These are phyloP conservation scores for Daboia siamensis DNA, from an alignment of 2,113 vertebrate genomes.

Conservation along the genomic window DNA sequence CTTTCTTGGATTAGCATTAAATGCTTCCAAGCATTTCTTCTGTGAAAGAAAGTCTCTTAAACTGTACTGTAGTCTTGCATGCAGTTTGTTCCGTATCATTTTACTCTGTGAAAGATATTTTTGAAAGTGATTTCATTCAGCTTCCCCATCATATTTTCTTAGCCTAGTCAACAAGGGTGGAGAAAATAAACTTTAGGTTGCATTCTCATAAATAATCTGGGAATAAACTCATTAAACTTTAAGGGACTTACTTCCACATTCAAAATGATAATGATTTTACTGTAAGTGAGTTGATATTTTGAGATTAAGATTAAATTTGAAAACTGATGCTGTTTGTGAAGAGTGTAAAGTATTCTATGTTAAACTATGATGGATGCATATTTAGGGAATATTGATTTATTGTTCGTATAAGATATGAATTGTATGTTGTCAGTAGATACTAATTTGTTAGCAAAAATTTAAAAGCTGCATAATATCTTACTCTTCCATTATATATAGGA, in stretches of 20 bases:
- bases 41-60: conserved; percentile 45
- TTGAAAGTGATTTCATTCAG: conserved; percentile 2
- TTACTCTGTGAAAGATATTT: neutral
- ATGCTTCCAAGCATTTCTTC: conserved; percentile 45
- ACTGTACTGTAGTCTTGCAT: neutral
- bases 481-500: neutral
- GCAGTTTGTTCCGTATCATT: conserved; percentile 2
- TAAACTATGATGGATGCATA: neutral
- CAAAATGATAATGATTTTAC: neutral
- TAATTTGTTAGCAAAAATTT: conserved; percentile 53
- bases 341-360: neutral
- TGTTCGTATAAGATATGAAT: neutral
- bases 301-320: neutral
- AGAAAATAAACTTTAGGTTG: neutral
- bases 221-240: neutral
- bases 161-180: neutral
- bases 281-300: neutral
- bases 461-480: neutral
- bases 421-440: neutral
- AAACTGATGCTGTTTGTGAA: neutral
- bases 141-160: neutral
- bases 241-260: neutral
- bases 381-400: neutral
- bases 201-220: neutral
- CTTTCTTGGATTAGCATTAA: conserved; percentile 24